Evolutionary conservation across 2,113 vertebrate species (phyloP).

Genomic region (Pseudopipra pipra): DNA sequence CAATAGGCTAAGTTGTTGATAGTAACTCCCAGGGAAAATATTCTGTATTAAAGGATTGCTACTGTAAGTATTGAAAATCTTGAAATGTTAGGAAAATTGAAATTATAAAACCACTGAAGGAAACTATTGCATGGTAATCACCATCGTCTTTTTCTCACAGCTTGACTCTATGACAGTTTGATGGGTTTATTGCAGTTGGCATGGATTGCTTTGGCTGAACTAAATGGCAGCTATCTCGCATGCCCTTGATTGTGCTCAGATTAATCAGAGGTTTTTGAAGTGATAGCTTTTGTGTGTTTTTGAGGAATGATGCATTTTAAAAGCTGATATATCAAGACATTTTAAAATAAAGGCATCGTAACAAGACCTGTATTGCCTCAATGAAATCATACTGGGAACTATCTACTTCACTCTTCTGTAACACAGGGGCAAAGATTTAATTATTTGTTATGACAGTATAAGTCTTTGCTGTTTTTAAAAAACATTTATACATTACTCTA

Average conservation of each 20-base stretch:
- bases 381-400: neutral
- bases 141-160: constrained; percentile 69
- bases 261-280: constrained; percentile 76
- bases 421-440: neutral
- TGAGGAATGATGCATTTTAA: constrained; percentile 60
- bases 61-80: constrained; percentile 72
- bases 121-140: constrained; percentile 72
- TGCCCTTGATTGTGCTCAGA: constrained; percentile 71
- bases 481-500: neutral
- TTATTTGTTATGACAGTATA: neutral
- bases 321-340: constrained; percentile 22
- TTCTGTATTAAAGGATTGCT: constrained; percentile 59
- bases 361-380: neutral
- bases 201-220: constrained; percentile 71
- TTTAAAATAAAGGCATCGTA: constrained; percentile 21
- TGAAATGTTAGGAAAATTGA: constrained; percentile 76
- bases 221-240: constrained; percentile 68
- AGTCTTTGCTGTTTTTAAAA: neutral
- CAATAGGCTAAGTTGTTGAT: constrained; percentile 75
- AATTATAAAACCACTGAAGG: constrained; percentile 77
- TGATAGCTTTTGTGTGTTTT: constrained; percentile 56
- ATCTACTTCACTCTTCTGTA: neutral
- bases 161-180: constrained; percentile 76
- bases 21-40: constrained; percentile 71
- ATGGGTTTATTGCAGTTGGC: constrained; percentile 76